phyloP scores from a whole-genome alignment of 2,888 invertebrate species.

The Hoplodrina ambigua region DNA sequence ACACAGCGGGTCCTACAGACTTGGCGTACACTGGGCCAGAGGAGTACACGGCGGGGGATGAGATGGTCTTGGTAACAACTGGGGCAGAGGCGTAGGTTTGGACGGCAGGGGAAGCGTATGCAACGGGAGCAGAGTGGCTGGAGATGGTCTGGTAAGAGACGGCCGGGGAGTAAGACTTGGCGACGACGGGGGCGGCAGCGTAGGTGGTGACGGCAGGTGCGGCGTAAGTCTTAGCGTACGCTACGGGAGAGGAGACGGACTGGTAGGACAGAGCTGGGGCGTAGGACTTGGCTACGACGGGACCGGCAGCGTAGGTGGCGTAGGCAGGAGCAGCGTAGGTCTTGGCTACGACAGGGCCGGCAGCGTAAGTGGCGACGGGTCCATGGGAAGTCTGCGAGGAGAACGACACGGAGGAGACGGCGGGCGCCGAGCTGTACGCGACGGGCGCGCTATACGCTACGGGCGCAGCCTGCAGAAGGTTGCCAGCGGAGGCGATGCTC shows the following conservation, averaged over 20 bases:
- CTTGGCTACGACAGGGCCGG: constrained; percentile 76
- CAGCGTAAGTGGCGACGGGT: constrained; percentile 64
- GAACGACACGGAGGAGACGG: constrained; percentile 70
- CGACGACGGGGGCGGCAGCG: constrained; percentile 70
- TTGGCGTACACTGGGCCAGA: constrained; percentile 66
- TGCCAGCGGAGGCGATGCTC: constrained; percentile 91
- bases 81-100: constrained; percentile 60
- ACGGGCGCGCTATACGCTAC: constrained; percentile 82
- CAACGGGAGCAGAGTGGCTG: constrained; percentile 75
- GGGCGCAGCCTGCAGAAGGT: constrained; percentile 81
- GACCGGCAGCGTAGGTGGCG: constrained; percentile 75
- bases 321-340: constrained; percentile 77
- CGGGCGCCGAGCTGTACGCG: constrained; percentile 79
- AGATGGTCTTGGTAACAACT: constrained; percentile 65
- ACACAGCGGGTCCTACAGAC: constrained; percentile 64
- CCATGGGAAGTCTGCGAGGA: constrained; percentile 63
- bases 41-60: constrained; percentile 66
- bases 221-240: constrained; percentile 74
- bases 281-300: constrained; percentile 72
- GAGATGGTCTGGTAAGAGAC: constrained; percentile 75
- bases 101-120: constrained; percentile 69
- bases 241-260: constrained; percentile 76
- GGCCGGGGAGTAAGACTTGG: constrained; percentile 79
- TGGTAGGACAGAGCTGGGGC: constrained; percentile 75
- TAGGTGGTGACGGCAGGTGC: constrained; percentile 69